A percentile compares a stretch with the other conserved stretches of the same genome.
Evolutionary conservation across 2,797 vertebrate species (phyloP).

Genomic region (Falco berigora): DNA sequence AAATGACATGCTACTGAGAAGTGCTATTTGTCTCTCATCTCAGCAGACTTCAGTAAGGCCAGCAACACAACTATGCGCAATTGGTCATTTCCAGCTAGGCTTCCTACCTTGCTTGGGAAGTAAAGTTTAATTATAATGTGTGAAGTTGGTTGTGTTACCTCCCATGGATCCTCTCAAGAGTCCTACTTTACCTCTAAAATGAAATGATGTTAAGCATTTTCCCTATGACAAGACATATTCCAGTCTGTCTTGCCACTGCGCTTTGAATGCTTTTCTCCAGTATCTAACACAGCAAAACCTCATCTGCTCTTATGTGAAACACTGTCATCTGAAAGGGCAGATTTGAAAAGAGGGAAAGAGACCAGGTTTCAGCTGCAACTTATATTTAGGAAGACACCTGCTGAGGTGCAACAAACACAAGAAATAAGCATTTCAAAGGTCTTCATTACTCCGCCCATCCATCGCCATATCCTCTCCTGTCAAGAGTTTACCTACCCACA

Average conservation of each 20-base stretch:
- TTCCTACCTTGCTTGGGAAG: not conserved
- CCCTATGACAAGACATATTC: not conserved
- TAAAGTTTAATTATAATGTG: not conserved
- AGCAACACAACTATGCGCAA: not conserved
- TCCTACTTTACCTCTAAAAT: not conserved
- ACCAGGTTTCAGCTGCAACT: not conserved
- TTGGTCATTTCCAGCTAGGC: not conserved
- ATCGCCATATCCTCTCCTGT: not conserved
- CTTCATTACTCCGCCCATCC: not conserved
- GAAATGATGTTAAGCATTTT: not conserved
- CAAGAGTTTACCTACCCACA: not conserved
- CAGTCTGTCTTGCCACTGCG: not conserved
- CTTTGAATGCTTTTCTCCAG: not conserved
- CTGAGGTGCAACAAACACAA: not conserved
- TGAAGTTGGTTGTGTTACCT: not conserved
- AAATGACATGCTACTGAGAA: not conserved
- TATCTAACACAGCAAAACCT: not conserved
- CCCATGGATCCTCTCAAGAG: not conserved
- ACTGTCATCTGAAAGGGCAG: not conserved
- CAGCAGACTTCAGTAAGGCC: not conserved
- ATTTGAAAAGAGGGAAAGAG: not conserved
- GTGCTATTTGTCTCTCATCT: not conserved
- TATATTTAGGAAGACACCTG: not conserved
- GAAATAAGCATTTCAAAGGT: not conserved
- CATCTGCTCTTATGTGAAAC: not conserved